Evolutionary conservation across 2,797 vertebrate genomes (phyloP).

Genomic region (Paedocypris micromegethes): DNA sequence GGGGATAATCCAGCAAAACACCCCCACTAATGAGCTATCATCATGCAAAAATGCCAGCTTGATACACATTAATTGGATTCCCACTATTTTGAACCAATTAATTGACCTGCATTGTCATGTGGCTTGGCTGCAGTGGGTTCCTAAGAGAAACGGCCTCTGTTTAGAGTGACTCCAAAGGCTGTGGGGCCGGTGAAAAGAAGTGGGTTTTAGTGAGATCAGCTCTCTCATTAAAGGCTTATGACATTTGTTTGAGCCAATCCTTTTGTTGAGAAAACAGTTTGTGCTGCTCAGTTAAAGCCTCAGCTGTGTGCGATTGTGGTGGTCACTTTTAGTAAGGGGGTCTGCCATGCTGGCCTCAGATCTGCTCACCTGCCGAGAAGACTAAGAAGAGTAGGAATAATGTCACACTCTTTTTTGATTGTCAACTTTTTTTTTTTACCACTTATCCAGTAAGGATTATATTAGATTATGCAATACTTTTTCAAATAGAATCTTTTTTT

Average conservation of each 20-base stretch:
- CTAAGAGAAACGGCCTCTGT: conserved; percentile 63
- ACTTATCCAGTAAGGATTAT: too few species aligned
- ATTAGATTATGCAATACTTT: too few species aligned
- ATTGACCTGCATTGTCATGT: conserved; percentile 83
- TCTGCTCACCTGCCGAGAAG: conserved; percentile 62
- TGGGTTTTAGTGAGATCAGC: conserved; percentile 82
- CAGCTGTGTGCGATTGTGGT: conserved; percentile 79
- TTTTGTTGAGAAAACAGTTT: conserved; percentile 88
- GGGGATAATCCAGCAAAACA: conserved; percentile 67
- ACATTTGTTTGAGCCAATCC: conserved; percentile 86
- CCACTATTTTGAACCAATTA: conserved; percentile 83
- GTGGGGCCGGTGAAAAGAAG: conserved; percentile 76
- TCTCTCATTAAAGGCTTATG: conserved; percentile 94
- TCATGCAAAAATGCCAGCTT: conserved; percentile 88
- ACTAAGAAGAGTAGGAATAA: conserved; percentile 64
- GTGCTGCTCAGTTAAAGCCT: conserved; percentile 85
- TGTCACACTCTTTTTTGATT: conserved; percentile 55
- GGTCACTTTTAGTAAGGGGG: conserved; percentile 80
- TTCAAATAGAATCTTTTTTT: too few species aligned
- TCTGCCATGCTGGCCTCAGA: conserved; percentile 61
- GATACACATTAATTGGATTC: conserved; percentile 93
- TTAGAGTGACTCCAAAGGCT: conserved; percentile 74
- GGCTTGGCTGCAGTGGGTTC: conserved; percentile 69
- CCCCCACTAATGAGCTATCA: conserved; percentile 81
- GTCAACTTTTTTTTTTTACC: too few species aligned